phyloP scores from a whole-genome alignment of 2,888 invertebrate species.

The Chloroclystis v-ata region DNA sequence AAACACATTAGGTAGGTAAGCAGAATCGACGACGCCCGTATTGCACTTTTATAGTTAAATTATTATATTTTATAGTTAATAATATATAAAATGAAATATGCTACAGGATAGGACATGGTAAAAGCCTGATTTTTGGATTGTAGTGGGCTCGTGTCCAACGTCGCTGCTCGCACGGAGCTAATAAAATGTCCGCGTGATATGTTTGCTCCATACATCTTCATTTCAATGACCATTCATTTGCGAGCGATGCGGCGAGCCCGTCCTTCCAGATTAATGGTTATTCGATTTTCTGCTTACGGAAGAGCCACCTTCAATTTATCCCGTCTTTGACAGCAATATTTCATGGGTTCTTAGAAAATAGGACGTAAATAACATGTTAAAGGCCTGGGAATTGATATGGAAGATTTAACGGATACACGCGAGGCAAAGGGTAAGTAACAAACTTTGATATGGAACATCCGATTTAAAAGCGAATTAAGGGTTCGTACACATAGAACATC shows the following conservation, averaged over 20 bases:
- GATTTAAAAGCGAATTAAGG: too few relatives aligned
- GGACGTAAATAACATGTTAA: slow-evolving; percentile 10
- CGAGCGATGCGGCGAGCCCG: slow-evolving; percentile 48
- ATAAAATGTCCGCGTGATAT: slow-evolving; percentile 60
- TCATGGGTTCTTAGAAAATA: slow-evolving; percentile 9
- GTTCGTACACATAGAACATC: too few relatives aligned
- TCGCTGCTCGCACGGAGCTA: slow-evolving; percentile 28
- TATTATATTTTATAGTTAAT: too few relatives aligned
- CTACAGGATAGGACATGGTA: too few relatives aligned
- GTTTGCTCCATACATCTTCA: slow-evolving; percentile 63
- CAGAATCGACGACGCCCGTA: too few relatives aligned
- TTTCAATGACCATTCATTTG: slow-evolving; percentile 67
- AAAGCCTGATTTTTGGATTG: too few relatives aligned
- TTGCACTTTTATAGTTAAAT: too few relatives aligned
- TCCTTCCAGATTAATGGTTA: slow-evolving; percentile 56
- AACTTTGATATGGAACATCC: too few relatives aligned
- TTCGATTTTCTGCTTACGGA: slow-evolving; percentile 50
- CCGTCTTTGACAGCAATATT: slow-evolving; percentile 30
- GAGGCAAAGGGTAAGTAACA: background rate
- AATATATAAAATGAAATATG: too few relatives aligned
- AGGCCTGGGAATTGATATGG: slow-evolving; percentile 5
- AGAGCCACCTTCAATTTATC: slow-evolving; percentile 33
- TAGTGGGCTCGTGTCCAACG: background rate
- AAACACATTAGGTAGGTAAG: too few relatives aligned
- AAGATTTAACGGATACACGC: background rate